Evolutionary conservation across 2,113 vertebrate species (phyloP), one percentile per base, ranked within the genome.

Genomic region (Nesogale talazaci): DNA sequence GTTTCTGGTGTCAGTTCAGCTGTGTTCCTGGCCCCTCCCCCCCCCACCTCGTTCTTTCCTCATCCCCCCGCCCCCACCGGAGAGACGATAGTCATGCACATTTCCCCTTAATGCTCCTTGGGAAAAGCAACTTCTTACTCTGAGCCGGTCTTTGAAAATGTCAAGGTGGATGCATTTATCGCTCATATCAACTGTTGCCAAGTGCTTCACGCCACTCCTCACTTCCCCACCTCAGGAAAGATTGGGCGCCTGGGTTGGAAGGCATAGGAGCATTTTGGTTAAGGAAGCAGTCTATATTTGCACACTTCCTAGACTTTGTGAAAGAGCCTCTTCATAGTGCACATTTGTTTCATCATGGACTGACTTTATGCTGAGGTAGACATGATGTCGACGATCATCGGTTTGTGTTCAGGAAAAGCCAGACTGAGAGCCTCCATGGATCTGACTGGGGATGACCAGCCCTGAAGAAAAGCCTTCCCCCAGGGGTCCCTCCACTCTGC

Each of bases 81-180:
- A 92, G 72, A 96, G 92, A 96, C 94, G 90, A 96, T 97, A 97
- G 96, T 95, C 93, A 96, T 25, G 80, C 77, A 95, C 85, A 94
- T 96, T 96, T 97, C 93, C 94, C 86, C 79, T 92, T 95, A 97
- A 96, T 96, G 95, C 90, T 92, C 83, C 65, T 93, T 80, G 67
- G 91, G 38, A 79, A 89, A 95, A 91, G 88, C 87, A 59, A 92
- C 88, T 59, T 69, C 93, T 94, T 92, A 81, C 81, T 91, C 80
- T 70, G 79, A 92, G 78, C 88, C 36, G 90, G 67, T 27, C 76
- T 94, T 94, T 96, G 92, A 94, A 97, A 97, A 97, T 97, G 90
- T 96, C 96, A 97, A 93, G 83, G 94, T 97, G 90, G 91, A 85
- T 96, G 80, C 93, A 95, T 96, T 96, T 96, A 92, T 90, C 80